Evolutionary conservation across 2,797 vertebrate genomes (phyloP).

Genomic region (Lutjanus argentimaculatus): DNA sequence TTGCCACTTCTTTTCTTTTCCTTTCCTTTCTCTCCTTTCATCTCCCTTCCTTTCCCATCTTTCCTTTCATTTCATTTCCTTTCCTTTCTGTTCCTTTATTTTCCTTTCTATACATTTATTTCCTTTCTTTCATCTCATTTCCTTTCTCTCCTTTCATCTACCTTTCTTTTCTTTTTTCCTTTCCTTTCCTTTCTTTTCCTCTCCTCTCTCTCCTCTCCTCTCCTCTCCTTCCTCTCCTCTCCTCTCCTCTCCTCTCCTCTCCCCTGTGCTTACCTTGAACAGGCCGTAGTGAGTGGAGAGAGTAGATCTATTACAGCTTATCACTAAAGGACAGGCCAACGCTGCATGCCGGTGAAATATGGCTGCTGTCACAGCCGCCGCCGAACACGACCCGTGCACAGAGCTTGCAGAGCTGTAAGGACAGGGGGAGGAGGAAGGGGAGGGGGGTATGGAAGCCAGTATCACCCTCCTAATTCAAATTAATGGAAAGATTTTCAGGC

Average conservation of each 20-base stretch:
- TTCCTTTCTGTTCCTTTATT: too few relatives aligned
- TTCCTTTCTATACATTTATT: too few relatives aligned
- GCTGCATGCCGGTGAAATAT: conserved; percentile 90
- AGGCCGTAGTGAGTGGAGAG: conserved; percentile 84
- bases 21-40: background rate
- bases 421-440: conserved; percentile 33
- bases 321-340: conserved; percentile 90
- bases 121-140: background rate
- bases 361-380: conserved; percentile 89
- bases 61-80: too few relatives aligned
- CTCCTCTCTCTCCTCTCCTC: background rate
- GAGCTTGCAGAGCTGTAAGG: conserved; percentile 69
- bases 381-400: conserved; percentile 69
- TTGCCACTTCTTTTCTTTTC: background rate
- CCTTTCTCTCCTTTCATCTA: too few relatives aligned
- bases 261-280: conserved; percentile 82
- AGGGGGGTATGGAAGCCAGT: conserved; percentile 43
- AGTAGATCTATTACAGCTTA: conserved; percentile 97
- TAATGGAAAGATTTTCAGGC: conserved; percentile 83
- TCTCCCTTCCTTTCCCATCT: too few relatives aligned
- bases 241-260: background rate
- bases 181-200: background rate
- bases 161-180: too few relatives aligned
- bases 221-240: background rate
- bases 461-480: conserved; percentile 78